Evolutionary conservation across 2,113 vertebrate species (phyloP).

Genomic region (Peromyscus californicus): DNA sequence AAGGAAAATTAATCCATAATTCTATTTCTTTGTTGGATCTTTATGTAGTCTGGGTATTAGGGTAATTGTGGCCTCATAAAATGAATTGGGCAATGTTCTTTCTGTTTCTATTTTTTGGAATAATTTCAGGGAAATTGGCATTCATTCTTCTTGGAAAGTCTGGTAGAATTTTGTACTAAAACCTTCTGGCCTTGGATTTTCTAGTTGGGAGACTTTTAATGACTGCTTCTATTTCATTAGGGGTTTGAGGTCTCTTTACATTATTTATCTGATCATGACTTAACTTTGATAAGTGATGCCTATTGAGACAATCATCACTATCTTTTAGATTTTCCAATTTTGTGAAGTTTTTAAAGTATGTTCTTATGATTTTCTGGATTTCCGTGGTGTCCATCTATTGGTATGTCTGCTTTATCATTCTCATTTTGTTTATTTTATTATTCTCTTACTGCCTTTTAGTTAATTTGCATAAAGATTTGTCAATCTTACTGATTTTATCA

Average conservation of each 20-base stretch:
- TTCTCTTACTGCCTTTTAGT: not conserved
- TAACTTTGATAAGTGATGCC: not conserved
- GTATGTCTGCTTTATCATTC: not conserved
- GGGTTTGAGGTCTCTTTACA: not conserved
- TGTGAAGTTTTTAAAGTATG: not conserved
- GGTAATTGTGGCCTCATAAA: not conserved
- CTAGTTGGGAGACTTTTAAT: not conserved
- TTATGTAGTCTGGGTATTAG: not conserved
- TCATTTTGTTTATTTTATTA: not conserved
- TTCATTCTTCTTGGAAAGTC: not conserved
- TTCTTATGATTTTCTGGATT: not conserved
- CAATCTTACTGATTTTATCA: not conserved
- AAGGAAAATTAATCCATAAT: not conserved
- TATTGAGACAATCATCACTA: not conserved
- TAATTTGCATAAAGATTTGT: not conserved
- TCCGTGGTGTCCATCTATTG: not conserved
- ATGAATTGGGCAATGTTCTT: not conserved
- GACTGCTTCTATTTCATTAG: not conserved
- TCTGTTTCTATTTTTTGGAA: not conserved
- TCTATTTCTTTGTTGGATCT: not conserved
- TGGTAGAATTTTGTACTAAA: not conserved
- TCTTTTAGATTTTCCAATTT: not conserved
- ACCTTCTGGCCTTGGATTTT: not conserved
- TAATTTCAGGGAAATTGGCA: not conserved
- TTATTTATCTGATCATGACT: not conserved